Evolutionary conservation across 2,797 vertebrate genomes (phyloP), one percentile per base, ranked within the genome.

Genomic region (Macropus fuliginosus): DNA sequence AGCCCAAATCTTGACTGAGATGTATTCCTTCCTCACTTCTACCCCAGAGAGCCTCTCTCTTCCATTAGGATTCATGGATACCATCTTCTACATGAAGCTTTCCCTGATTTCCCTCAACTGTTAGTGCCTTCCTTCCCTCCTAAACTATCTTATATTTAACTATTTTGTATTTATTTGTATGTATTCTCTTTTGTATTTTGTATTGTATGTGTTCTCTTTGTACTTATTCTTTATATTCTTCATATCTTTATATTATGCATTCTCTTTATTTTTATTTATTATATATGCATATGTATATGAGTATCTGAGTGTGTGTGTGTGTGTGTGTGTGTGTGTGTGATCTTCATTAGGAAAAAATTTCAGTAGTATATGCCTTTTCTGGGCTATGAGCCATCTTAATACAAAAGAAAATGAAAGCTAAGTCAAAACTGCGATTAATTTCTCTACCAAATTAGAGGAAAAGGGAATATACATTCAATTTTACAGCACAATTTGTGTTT

Each of bases 401-500:
- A 81, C 6, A 46, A 18, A 46, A 81, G 21, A 40, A 21, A 46
- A 81, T 81, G 40, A 81, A 24, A 81, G 40, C n/a, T 24, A 40
- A 74, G n/a, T 81, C 21, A 81, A 46, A 40, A 81, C 24, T 81
- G 40, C 27, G 40, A 81, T 81, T 81, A 40, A 46, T 81, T 81
- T 46, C 46, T 81, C 34, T 81, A 40, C 18, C 21, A 81, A 81
- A 46, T 40, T 81, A 46, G 21, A 46, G 21, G 21, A 81, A 81
- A 46, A 10, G 8, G 9, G 40, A 8, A 81, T 81, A 46, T 81
- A 11, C 40, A 81, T 81, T 81, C 40, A 81, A 81, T 81, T 40
- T 81, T 81, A 96, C 92, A 87, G 91, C 56, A 96, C 97, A 92
- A 97, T 97, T 98, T 97, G 95, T 98, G 93, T 94, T 96, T 96